These are phyloP conservation scores for Tangara arthus DNA, from an alignment of 2,797 vertebrate genomes.

Conservation along the genomic window DNA sequence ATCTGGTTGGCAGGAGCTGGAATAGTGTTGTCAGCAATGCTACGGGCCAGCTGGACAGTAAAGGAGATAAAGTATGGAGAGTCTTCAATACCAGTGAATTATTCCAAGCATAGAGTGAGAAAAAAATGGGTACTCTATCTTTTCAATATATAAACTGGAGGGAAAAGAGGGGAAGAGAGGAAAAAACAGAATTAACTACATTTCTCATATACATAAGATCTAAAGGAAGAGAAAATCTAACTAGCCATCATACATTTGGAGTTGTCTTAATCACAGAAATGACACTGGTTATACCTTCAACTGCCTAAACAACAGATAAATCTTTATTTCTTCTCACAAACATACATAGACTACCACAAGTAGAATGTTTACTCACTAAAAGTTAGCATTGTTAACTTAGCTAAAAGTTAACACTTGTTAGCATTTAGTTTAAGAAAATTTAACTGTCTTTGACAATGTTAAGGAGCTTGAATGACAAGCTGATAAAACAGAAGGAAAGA, in stretches of 20 bases:
- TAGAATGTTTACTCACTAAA: background rate
- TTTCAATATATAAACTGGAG: background rate
- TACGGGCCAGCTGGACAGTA: slow-evolving; percentile 5
- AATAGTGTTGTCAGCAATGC: background rate
- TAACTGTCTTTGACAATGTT: background rate
- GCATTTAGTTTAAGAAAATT: slow-evolving; percentile 7
- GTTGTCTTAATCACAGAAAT: background rate
- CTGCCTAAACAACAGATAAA: background rate
- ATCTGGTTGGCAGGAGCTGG: background rate
- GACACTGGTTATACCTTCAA: background rate
- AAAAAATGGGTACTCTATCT: background rate
- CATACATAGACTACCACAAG: background rate
- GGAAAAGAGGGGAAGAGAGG: background rate
- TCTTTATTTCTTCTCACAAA: background rate
- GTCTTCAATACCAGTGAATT: slow-evolving; percentile 18
- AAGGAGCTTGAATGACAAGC: slow-evolving; percentile 5
- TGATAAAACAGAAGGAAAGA: slow-evolving; percentile 27
- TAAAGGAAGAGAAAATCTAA: background rate
- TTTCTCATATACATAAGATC: background rate
- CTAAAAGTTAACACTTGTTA: background rate
- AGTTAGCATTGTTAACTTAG: background rate
- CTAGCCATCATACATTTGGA: background rate
- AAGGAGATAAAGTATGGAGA: background rate
- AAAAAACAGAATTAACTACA: background rate
- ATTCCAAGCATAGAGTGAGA: background rate